Base-by-base conservation (phyloP, 2,113 vertebrate genomes). In the Octodon degus region DNA sequence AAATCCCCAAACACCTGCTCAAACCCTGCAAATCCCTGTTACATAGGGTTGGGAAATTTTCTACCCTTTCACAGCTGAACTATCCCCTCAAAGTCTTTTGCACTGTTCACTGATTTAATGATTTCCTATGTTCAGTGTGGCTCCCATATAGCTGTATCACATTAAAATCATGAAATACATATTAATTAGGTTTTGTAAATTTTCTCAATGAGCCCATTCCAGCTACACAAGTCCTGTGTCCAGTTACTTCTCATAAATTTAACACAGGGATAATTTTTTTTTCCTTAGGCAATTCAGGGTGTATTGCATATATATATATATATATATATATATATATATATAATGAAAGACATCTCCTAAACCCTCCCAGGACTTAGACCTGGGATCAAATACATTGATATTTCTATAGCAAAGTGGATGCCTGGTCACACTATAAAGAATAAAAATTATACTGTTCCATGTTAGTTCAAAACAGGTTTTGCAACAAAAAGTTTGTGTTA, bases 51-150 rank as follows among this genome's bases (percentile, higher is more conserved):
- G 9, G 25, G 19, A 70, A 83, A 32, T 80, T 79, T 95, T 67
- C 40, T 96, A 25, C n/a, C 53, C 1, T 22, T 14, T 37, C 32
- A 55, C 37, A 90, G 32, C 79, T 91, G 43, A 97, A 94, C 43
- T 96, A 83, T 47, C 70, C 60, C 32, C 79, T 83, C 43, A 76
- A 47, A 63, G 55, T 67, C 72, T 81, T 74, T 91, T 92, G 55
- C 40, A 27, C 91, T 95, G 89, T 74, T 96, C 53, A 63, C 16
- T 80, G 50, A 22, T 37, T 89, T 97, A 83, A 53, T 27, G 76
- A 74, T 80, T 90, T 94, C 50, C 74, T 84, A 83, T 90, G 90
- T 94, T 91, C 63, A 81, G n/a, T 68, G 32, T 10, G 93, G 80
- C 24, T 86, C 53, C 53, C 63, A 8, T 27, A 40, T 50, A 77